Conservation (phyloP, 2,113 vertebrate genomes). For the Gasterosteus aculeatus region DNA sequence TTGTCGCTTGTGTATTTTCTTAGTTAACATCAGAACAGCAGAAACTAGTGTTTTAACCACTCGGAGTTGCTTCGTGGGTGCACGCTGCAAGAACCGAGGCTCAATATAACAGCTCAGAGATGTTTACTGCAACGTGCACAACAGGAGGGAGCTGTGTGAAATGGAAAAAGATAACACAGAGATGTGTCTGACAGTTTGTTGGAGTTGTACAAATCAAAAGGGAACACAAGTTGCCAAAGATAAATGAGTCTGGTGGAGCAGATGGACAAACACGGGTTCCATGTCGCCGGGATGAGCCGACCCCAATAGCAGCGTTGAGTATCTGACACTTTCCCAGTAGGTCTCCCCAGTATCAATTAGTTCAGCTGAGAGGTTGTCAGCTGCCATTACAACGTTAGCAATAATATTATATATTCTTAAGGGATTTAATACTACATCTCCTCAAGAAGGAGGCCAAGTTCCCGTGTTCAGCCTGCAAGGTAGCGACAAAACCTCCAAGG, state of each 20-base stretch:
- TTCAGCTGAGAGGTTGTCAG: not conserved
- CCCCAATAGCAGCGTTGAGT: not conserved
- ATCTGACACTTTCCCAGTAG: not conserved
- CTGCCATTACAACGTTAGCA: not conserved
- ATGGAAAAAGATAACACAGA: constrained; percentile 55
- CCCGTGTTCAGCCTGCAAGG: too few relatives aligned
- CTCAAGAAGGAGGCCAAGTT: not conserved
- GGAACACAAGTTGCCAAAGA: constrained; percentile 45
- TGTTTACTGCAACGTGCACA: constrained; percentile 63
- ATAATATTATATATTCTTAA: not conserved
- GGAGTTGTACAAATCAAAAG: constrained; percentile 64
- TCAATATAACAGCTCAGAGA: constrained; percentile 53
- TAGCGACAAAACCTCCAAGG: too few relatives aligned
- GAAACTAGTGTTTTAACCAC: constrained; percentile 46
- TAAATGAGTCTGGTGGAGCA: constrained; percentile 42
- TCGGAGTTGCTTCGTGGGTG: constrained; percentile 55
- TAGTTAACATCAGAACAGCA: constrained; percentile 48
- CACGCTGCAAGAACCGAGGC: constrained; percentile 52
- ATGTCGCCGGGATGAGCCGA: not conserved
- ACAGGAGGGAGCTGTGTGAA: constrained; percentile 36
- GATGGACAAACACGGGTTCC: constrained; percentile 12
- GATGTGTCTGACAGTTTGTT: constrained; percentile 57
- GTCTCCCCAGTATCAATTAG: not conserved
- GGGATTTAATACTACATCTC: not conserved
- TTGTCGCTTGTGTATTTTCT: constrained; percentile 73